Conservation (phyloP, 2,113 vertebrate species). For the Apteryx owenii region DNA sequence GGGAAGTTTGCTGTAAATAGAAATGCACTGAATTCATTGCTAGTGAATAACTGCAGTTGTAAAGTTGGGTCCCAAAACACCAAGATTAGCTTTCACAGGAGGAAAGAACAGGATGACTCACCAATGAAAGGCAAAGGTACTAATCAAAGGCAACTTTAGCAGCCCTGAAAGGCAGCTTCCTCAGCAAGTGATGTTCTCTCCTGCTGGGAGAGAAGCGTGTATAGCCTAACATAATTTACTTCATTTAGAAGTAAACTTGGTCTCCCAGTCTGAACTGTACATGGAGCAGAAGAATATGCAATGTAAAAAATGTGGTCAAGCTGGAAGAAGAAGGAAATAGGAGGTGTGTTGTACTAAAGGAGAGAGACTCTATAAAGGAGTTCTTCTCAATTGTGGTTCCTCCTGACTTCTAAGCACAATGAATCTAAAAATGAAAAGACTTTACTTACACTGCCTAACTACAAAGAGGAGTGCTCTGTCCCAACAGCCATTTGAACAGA, state of each 20-base stretch:
- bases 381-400: neutral
- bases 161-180: neutral
- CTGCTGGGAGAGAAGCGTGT: neutral
- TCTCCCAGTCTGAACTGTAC: neutral
- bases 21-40: slow-evolving; percentile 2
- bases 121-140: neutral
- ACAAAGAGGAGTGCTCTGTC: neutral
- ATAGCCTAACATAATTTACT: neutral
- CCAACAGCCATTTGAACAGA: neutral
- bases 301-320: neutral
- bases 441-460: neutral
- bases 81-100: slow-evolving; percentile 26
- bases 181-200: neutral
- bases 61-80: slow-evolving; percentile 42
- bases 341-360: neutral
- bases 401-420: neutral
- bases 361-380: neutral
- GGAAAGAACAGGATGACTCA: slow-evolving; percentile 27
- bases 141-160: slow-evolving; percentile 2
- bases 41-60: slow-evolving; percentile 32
- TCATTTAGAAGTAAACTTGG: neutral
- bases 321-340: neutral
- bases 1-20: slow-evolving; percentile 36
- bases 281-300: neutral
- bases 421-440: neutral